phyloP scores from a whole-genome alignment of 2,797 vertebrate genomes.

The Sebastes taczanowskii region DNA sequence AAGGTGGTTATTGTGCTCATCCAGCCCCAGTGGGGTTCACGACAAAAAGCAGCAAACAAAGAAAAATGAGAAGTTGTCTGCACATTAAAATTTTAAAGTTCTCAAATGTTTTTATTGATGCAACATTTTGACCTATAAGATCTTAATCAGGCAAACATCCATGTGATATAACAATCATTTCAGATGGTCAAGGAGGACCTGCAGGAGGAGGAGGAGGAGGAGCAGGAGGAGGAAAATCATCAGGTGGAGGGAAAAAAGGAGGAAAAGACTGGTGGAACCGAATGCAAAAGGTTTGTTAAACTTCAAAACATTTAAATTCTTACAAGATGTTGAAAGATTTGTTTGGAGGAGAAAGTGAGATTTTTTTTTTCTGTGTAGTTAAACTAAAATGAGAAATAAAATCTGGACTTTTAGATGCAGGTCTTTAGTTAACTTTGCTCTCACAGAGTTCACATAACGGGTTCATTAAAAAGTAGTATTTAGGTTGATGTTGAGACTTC shows the following conservation, averaged over 20 bases:
- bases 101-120: not conserved
- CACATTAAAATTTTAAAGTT: not conserved
- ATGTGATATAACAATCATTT: constrained; percentile 9
- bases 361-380: too few species aligned
- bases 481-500: too few species aligned
- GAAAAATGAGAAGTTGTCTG: not conserved
- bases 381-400: too few species aligned
- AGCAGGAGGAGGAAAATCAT: constrained; percentile 9
- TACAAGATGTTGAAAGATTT: too few species aligned
- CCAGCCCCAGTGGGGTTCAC: not conserved
- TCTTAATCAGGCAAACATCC: not conserved
- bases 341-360: too few species aligned
- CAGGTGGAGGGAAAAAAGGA: constrained; percentile 54
- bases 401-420: too few species aligned
- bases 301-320: not conserved
- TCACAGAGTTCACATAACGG: too few species aligned
- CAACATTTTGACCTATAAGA: not conserved
- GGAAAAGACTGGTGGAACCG: constrained; percentile 83
- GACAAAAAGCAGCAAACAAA: not conserved
- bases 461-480: too few species aligned
- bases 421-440: too few species aligned
- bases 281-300: constrained; percentile 77
- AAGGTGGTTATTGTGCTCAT: not conserved
- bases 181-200: constrained; percentile 69
- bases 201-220: constrained; percentile 19